These are phyloP conservation scores for Cloeon dipterum DNA, from an alignment of 2,888 invertebrate genomes.

Conservation along the genomic window DNA sequence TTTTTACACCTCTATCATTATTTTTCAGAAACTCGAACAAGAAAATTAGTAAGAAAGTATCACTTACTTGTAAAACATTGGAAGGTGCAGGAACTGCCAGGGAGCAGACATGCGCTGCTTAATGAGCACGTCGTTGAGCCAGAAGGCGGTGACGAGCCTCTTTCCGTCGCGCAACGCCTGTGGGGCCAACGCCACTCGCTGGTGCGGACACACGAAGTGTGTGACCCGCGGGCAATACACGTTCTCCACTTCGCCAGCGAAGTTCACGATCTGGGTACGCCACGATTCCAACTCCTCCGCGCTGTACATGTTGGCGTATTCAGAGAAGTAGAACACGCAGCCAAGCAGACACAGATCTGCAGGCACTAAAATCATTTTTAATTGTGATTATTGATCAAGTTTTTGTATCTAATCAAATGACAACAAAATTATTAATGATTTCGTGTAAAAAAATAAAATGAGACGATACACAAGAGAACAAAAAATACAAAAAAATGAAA, in stretches of 20 bases:
- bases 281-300: constrained; percentile 23
- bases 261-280: constrained; percentile 48
- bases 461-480: no score
- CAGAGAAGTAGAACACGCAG: constrained; percentile 76
- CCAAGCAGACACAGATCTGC: constrained; percentile 75
- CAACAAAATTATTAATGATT: no score
- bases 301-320: constrained; percentile 29
- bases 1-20: background rate
- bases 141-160: constrained; percentile 59
- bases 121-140: constrained; percentile 77
- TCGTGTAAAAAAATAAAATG: no score
- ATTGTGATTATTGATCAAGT: background rate
- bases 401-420: no score
- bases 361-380: constrained; percentile 28
- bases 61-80: constrained; percentile 37
- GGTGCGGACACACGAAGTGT: constrained; percentile 78
- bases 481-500: no score
- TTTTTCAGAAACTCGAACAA: background rate
- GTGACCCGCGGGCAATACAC: constrained; percentile 71
- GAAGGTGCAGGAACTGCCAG: constrained; percentile 84
- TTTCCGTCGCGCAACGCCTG: constrained; percentile 42
- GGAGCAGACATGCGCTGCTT: constrained; percentile 76
- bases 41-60: no score
- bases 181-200: constrained; percentile 75
- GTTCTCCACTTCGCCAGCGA: constrained; percentile 73